Evolutionary conservation across 2,797 vertebrate species (phyloP), one percentile per base, ranked within the genome.

Genomic region (Poliocrania exsul): DNA sequence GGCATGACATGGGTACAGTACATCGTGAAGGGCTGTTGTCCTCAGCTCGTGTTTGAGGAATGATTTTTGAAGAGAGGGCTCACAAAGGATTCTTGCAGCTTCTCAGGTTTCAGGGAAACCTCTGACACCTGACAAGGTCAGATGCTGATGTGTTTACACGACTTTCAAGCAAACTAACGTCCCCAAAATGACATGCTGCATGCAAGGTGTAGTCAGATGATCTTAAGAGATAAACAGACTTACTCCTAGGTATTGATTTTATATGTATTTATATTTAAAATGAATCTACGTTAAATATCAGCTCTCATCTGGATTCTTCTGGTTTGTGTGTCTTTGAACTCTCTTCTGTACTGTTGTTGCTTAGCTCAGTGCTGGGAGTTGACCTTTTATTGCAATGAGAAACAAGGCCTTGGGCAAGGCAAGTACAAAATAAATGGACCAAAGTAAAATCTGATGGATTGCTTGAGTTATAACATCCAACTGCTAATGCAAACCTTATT

Each of bases 351-450:
- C 40, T 23, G 60, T 35, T 90, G 29, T 46, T 92, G 91, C 83
- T 86, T 37, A 73, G 67, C 81, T 92, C 83, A 31, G 70, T 73
- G 93, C 80, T 94, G 86, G 40, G 86, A 90, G 86, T 19, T 95
- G 94, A 97, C 93, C 95, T 97, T 96, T 96, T 24, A 33, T 38
- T 94, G 93, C 94, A 94, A 95, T 93, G 92, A 97, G 93, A 97
- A 97, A 93, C 81, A 90, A 85, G 38, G 90, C 95, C 92, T 24
- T 73, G 78, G 95, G 96, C 95, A 95, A 96, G 47, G 61, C 64
- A 95, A 95, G 88, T 75, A 87, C 92, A 80, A 78, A 95, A 94
- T 80, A 96, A 97, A 95, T 79, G 87, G 94, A 94, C 72, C 90
- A 92, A 90, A 93, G 88, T 81, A 60, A 97, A 95, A 96, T 95